Evolutionary conservation across 2,888 invertebrate species (phyloP).

Genomic region (Dascillus cervinus): DNA sequence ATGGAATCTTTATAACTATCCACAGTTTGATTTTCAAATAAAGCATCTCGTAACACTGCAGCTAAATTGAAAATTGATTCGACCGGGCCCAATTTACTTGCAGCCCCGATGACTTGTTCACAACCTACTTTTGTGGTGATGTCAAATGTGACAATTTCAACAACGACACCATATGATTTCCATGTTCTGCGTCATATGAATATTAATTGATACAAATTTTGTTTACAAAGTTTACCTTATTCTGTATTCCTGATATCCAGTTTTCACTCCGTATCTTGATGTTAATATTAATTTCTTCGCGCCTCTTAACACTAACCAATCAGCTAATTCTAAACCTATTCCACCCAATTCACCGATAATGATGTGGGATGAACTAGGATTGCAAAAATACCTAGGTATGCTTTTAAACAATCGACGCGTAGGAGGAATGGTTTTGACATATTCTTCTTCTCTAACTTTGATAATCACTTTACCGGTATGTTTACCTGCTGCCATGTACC

Average conservation of each 20-base stretch:
- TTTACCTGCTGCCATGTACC: slow-evolving; percentile 58
- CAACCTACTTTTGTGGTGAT: slow-evolving; percentile 65
- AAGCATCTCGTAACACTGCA: slow-evolving; percentile 65
- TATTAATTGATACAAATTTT: background rate
- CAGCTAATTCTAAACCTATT: slow-evolving; percentile 79
- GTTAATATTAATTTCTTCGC: slow-evolving; percentile 71
- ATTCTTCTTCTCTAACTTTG: slow-evolving; percentile 32
- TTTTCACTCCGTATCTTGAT: slow-evolving; percentile 69
- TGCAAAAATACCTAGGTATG: slow-evolving; percentile 39
- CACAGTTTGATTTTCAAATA: slow-evolving; percentile 68
- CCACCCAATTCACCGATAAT: slow-evolving; percentile 81
- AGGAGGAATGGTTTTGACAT: slow-evolving; percentile 33
- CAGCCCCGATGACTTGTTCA: slow-evolving; percentile 56
- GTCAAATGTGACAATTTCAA: slow-evolving; percentile 64
- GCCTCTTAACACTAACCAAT: slow-evolving; percentile 79
- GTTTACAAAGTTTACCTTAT: slow-evolving; percentile 50
- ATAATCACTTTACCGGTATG: slow-evolving; percentile 69
- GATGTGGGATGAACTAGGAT: slow-evolving; percentile 49
- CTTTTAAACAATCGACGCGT: slow-evolving; percentile 14
- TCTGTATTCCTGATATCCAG: slow-evolving; percentile 74
- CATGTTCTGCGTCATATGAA: slow-evolving; percentile 48
- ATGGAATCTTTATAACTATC: slow-evolving; percentile 62
- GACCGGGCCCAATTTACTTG: slow-evolving; percentile 58
- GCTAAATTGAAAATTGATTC: slow-evolving; percentile 88
- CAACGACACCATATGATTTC: slow-evolving; percentile 60